Evolutionary conservation across 2,888 invertebrate genomes (phyloP).

Genomic region (Tanytarsus gracilentus): DNA sequence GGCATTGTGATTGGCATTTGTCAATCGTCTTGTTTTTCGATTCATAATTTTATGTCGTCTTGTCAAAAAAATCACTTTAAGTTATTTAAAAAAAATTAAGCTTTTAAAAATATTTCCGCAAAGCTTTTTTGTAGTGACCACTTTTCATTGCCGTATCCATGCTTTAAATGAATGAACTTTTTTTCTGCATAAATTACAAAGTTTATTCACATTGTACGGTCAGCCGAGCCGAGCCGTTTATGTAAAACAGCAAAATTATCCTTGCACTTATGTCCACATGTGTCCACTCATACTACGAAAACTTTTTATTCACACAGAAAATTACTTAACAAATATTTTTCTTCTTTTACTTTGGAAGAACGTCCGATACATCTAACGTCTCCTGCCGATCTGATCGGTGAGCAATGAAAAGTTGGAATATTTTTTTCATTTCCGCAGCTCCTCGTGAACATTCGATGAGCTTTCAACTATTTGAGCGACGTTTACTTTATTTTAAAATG

Average conservation of each 20-base stretch:
- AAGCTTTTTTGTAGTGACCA: background rate
- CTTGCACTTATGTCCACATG: background rate
- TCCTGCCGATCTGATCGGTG: background rate
- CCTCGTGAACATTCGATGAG: no score
- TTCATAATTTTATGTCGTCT: background rate
- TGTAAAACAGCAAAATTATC: background rate
- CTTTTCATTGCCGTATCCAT: background rate
- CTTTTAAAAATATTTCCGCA: background rate
- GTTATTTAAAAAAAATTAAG: background rate
- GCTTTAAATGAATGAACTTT: background rate
- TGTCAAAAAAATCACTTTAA: background rate
- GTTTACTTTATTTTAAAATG: no score
- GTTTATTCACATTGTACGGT: constrained; percentile 23
- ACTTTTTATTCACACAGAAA: background rate
- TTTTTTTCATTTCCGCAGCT: background rate
- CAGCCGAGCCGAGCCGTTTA: background rate
- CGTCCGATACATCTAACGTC: constrained; percentile 3
- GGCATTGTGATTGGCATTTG: constrained; percentile 33
- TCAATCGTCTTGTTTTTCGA: background rate
- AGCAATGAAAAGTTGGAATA: background rate
- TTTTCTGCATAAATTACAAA: constrained; percentile 24
- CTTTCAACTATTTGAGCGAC: no score
- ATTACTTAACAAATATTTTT: background rate
- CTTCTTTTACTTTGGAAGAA: background rate
- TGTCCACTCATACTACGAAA: no score